Base-by-base conservation (phyloP, 2,888 invertebrate genomes). In the Eubasilissa splendida region DNA sequence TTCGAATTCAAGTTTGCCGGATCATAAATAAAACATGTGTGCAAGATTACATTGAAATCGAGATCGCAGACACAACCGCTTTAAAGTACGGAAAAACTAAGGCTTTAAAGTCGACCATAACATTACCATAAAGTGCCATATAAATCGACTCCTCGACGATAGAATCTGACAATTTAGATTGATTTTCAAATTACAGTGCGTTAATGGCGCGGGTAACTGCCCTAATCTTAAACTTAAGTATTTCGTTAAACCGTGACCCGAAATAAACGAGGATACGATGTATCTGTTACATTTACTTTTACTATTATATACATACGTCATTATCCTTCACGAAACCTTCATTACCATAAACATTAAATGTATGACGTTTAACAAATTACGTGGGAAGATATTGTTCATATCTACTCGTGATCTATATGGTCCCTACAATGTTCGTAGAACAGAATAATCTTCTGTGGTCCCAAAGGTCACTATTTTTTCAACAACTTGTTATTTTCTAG, bases 141-240 rank as follows among this genome's bases (percentile, higher is more conserved):
- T 77, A 77, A 70, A 77, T 70, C 77, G 70, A 77, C 68, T 77
- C 59, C 22, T 14, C 9, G 42, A 59, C 77, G 68, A 77, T 77
- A 77, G 68, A 77, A 59, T 77, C 68, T 77, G 68, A 68, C 77
- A 70, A 56, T 70, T 58, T 42, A 59, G 77, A 77, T 77, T 77
- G 68, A 77, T 68, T 70, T 70, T 77, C 70, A 58, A 66, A 77
- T 77, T 68, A 77, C 70, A 52, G 54, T 42, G 68, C 53, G 70
- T 77, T 77, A 77, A 77, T 77, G 77, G 77, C 59, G 12, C 52
- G 54, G 77, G 70, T 56, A 59, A 77, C 65, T 12, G 68, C 70
- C 60, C 59, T 77, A 70, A 77, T 77, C 70, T 77, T 70, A 58
- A 68, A 59, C 68, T 68, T 12, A 68, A 68, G 68, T 68, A 52